Evolutionary conservation across 1,140 invertebrate species (phyloP).

Genomic region (Drosophila arawakana): DNA sequence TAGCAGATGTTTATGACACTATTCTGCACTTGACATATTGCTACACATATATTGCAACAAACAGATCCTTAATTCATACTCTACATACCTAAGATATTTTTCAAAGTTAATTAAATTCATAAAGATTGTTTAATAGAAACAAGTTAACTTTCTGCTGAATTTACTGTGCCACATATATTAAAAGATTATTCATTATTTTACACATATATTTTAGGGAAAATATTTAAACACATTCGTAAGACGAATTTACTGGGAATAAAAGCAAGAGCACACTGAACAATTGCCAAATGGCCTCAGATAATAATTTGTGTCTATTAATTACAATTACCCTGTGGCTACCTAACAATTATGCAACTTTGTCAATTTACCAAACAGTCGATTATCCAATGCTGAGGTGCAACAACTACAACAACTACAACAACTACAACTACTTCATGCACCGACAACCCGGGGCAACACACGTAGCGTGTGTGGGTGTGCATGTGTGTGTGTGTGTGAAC

Average conservation of each 20-base stretch:
- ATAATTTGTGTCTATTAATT: slow-evolving; percentile 61
- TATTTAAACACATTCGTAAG: slow-evolving; percentile 1
- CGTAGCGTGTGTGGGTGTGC: not conserved
- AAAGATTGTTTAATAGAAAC: not conserved
- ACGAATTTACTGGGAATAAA: not conserved
- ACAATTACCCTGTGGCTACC: slow-evolving; percentile 47
- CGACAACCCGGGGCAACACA: slow-evolving; percentile 12
- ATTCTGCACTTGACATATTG: too few relatives aligned
- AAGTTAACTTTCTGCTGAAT: too few relatives aligned
- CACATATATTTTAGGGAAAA: slow-evolving; percentile 35
- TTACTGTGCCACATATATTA: not conserved
- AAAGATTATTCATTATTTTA: slow-evolving; percentile 36
- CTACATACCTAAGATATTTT: too few relatives aligned
- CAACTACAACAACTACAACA: slow-evolving; percentile 5
- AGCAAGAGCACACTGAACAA: not conserved
- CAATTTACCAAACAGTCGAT: slow-evolving; percentile 31
- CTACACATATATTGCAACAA: too few relatives aligned
- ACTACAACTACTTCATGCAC: slow-evolving; percentile 3
- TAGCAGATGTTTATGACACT: too few relatives aligned
- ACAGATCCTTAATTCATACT: too few relatives aligned
- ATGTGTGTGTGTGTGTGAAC: not conserved
- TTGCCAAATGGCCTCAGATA: slow-evolving; percentile 35
- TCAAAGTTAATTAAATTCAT: not conserved
- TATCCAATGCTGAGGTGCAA: slow-evolving; percentile 6
- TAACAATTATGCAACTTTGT: slow-evolving; percentile 53